phyloP scores from a whole-genome alignment of 2,797 vertebrate genomes.

The Kryptolebias ocellatus region DNA sequence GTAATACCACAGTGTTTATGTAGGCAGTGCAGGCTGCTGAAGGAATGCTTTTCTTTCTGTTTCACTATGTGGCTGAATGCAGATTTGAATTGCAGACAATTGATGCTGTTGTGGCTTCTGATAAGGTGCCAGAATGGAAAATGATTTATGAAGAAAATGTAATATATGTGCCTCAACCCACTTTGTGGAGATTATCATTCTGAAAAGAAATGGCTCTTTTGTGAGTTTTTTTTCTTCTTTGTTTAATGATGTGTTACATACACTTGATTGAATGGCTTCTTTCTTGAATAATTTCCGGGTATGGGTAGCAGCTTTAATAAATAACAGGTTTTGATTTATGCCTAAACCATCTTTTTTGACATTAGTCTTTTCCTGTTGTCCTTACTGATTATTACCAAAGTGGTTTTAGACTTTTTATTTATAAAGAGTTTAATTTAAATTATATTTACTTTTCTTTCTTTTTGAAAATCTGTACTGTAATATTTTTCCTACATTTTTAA shows the following conservation, averaged over 20 bases:
- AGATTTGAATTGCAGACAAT: neutral
- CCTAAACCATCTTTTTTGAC: no score
- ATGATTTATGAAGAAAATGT: neutral
- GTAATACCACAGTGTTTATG: neutral
- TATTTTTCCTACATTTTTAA: no score
- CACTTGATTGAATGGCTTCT: neutral
- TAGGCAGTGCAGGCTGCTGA: neutral
- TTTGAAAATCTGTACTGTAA: no score
- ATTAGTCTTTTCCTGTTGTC: neutral
- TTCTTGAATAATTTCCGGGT: no score
- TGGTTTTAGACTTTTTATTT: no score
- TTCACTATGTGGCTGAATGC: neutral
- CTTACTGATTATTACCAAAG: no score
- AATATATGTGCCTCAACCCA: neutral
- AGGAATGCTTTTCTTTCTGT: conserved; percentile 1
- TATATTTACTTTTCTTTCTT: no score
- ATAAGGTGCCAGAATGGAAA: neutral
- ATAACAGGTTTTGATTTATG: neutral
- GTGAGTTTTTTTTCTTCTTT: no score
- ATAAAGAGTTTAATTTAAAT: neutral
- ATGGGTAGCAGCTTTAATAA: neutral
- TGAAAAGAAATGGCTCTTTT: neutral
- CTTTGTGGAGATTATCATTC: conserved; percentile 2
- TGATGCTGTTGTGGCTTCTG: neutral
- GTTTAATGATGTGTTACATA: neutral